Base-by-base conservation (phyloP, 2,888 invertebrate genomes). In the Pomacea canaliculata region DNA sequence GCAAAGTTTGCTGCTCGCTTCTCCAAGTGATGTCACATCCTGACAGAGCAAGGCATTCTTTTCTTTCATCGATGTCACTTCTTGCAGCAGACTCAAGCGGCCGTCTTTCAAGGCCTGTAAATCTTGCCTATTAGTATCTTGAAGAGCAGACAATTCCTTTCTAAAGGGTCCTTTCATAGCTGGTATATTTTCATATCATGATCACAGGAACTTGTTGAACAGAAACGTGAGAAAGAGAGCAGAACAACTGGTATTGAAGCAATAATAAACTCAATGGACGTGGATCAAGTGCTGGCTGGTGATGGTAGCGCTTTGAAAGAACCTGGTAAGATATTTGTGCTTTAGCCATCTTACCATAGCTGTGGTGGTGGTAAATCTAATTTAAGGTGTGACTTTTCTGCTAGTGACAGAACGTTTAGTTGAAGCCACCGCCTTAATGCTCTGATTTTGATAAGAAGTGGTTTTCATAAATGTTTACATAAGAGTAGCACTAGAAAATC, bases 231-330 rank as follows among this genome's bases (percentile, higher is more conserved):
- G 59, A 87, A 86, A 71, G 81, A 85, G 75, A 76, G 78, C 71
- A 78, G 70, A 66, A 83, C 79, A 46, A 78, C 81, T n/a, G 83
- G 80, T 7, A 66, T 82, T 2, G 80, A 78, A 37, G 84, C 80
- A 19, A 77, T 85, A 27, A 71, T 86, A 19, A 72, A 76, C 18
- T 80, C 79, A 18, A 77, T 83, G 65, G 82, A 83, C 46, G 69
- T 70, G 13, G 66, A 60, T 1, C 74, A 81, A 23, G 87, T 86
- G 77, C 79, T 87, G 56, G 86, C 85, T 23, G 86, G 86, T 37
- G 86, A 87, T 79, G 85, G 83, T 51, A 77, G 81, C 74, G 81
- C 83, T 59, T 79, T 86, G 37, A 84, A 83, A 63, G 85, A 85
- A 73, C 87, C 86, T 76, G 86, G 85, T 85, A 70, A 63, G 70